Percentiles rank a stretch among this genome's conserved stretches.
Evolutionary conservation across 2,113 vertebrate species (phyloP).

Genomic region (Cyanistes caeruleus): DNA sequence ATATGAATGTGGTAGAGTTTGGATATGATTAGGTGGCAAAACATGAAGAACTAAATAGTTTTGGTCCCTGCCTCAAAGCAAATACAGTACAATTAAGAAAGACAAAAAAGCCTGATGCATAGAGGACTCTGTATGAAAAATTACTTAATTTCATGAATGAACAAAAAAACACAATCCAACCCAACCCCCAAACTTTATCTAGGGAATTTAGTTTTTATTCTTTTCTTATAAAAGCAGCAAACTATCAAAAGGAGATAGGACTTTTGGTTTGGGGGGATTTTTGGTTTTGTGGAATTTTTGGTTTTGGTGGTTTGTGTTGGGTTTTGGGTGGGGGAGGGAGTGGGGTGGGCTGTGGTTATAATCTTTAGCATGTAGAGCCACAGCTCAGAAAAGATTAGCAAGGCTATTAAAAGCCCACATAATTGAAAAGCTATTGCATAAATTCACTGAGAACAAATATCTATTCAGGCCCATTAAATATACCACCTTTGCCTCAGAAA

Average conservation of each 20-base stretch:
- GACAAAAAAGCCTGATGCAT: neutral
- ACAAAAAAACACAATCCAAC: neutral
- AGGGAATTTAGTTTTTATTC: neutral
- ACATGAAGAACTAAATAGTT: neutral
- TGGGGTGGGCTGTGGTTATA: neutral
- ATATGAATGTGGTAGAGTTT: neutral
- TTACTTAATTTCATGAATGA: neutral
- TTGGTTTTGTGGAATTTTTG: neutral
- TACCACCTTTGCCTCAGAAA: neutral
- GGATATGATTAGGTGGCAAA: neutral
- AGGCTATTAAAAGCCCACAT: neutral
- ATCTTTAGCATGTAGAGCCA: neutral
- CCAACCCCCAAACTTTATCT: neutral
- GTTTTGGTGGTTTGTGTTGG: neutral
- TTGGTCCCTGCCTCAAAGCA: neutral
- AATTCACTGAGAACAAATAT: neutral
- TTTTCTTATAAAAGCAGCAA: neutral
- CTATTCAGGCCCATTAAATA: neutral
- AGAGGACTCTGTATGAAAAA: neutral
- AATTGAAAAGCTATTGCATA: neutral
- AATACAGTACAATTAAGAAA: neutral
- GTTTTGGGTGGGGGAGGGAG: fast-evolving
- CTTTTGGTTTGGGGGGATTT: neutral
- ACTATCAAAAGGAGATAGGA: neutral
- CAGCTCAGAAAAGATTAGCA: neutral